Evolutionary conservation across 1,140 invertebrate species (phyloP), one percentile per base, ranked within the genome.

Genomic region (Monomorium pharaonis): DNA sequence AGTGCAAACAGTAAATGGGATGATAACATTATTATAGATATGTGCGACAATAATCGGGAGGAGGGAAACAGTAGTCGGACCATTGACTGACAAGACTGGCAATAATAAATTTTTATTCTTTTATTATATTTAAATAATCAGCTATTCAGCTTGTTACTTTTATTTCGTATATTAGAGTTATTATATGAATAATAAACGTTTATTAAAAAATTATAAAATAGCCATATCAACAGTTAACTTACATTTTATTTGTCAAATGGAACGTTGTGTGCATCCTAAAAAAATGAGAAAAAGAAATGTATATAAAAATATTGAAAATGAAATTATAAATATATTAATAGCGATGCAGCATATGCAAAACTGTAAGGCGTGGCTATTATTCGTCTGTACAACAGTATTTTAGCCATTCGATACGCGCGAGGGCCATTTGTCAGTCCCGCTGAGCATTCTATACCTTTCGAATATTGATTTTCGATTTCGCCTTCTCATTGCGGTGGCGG

Each of bases 391-490:
- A 72, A 81, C 65, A 72, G 51, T 81, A 58, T 81, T 81, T 81
- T 72, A 81, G 65, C 78, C 24, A 81, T 81, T 81, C 78, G 78
- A 2, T 12, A 65, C 78, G 78, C 65, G 78, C 65, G 78, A 72
- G 65, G n/a, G 65, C 78, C 78, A 81, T 81, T 81, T 81, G 78
- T 81, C 78, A 81, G 78, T 72, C 51, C 51, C 65, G 76, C 37
- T n/a, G 78, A 58, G 65, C 24, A 81, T 81, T 81, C 78, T 81
- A 81, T 81, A 81, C 78, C 65, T 81, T 81, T 81, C 78, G 78
- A 81, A 81, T 72, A 81, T 81, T 81, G 78, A 81, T 81, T 81
- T 81, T 81, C 78, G 78, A 81, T 81, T 81, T 81, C 65, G 49
- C 24, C 78, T 81, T 51, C 78, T 81, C 78, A 81, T 81, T 81